Percentiles rank a stretch among this genome's conserved stretches.
These are phyloP conservation scores for Enteromius trimaculatus DNA, from an alignment of 2,797 vertebrate species.

Conservation along the genomic window DNA sequence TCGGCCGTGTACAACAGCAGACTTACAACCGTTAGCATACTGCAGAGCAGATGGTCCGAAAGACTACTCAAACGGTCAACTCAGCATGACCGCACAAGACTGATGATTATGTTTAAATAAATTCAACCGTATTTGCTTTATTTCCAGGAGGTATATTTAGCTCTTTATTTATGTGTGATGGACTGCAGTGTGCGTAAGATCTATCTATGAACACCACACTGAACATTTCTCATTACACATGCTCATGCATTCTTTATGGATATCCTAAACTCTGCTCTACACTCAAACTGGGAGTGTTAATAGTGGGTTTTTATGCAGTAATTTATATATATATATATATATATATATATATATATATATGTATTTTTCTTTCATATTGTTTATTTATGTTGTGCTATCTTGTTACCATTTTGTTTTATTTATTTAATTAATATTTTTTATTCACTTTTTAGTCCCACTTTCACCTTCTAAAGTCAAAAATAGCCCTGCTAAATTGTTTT, in stretches of 20 bases:
- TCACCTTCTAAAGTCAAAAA: not conserved
- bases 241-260: not conserved
- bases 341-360: too few relatives aligned
- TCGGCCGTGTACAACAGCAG: conserved; percentile 6
- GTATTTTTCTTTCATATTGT: not conserved
- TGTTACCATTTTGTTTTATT: not conserved
- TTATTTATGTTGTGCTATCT: not conserved
- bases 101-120: conserved; percentile 29
- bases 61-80: conserved; percentile 35
- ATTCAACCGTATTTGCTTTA: conserved; percentile 14
- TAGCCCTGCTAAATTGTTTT: not conserved
- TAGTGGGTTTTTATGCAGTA: not conserved
- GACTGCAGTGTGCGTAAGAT: not conserved
- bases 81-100: conserved; percentile 26
- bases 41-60: conserved; percentile 29
- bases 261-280: not conserved
- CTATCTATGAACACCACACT: not conserved
- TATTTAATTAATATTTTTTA: not conserved
- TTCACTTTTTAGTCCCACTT: not conserved
- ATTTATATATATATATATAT: not conserved
- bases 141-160: conserved; percentile 31
- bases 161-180: conserved; percentile 9
- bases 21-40: conserved; percentile 21
- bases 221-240: conserved; percentile 10
- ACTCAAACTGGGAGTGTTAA: not conserved